Evolutionary conservation across 53 echinoderm and acorn worm species (phyloP), one percentile per base, ranked within the genome.

Genomic region (Holothuria scabra): DNA sequence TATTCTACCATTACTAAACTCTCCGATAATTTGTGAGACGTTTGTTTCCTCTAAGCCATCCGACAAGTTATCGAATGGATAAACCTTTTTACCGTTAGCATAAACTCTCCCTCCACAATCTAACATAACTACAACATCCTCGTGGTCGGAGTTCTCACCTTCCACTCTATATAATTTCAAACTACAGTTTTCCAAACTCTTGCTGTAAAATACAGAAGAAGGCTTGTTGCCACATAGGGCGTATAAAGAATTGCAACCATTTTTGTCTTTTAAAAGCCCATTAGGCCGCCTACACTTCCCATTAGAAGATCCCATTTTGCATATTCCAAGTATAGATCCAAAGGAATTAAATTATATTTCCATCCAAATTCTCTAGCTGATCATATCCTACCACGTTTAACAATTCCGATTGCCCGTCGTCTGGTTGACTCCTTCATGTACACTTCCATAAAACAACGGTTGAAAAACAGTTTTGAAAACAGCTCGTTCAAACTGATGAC

Each of bases 31-130:
- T 10, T 41, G 65, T 12, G 82, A 61, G 8, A 64, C 21, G n/a
- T 70, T 70, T 29, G 83, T 81, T 41, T 85, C 85, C 14, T 75
- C 71, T 81, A 61, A 69, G 16, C 64, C 72, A 1, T 65, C 74
- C 3, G 60, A 55, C 12, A 68, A 65, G 32, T 78, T 78, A 37
- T 96, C 96, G 64, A 96, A 96, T 1, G 96, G 96, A 75, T 93
- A 96, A 34, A 96, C 96, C 31, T 91, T 85, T 35, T 92, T 91
- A 2, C 96, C 96, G 69, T 96, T 96, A 24, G 96, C 93, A 52
- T 96, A 96, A 41, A 96, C 96, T 59, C 93, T 85, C 1, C 96
- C 96, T 3, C 96, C 96, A 81, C 96, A 96, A 67, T 96, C 96
- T 12, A 96, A 67, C 59, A 96, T 83, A 19, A 93, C 96, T 20